Conservation (phyloP, 2,888 invertebrate genomes). For the Leptopilina syphax region DNA sequence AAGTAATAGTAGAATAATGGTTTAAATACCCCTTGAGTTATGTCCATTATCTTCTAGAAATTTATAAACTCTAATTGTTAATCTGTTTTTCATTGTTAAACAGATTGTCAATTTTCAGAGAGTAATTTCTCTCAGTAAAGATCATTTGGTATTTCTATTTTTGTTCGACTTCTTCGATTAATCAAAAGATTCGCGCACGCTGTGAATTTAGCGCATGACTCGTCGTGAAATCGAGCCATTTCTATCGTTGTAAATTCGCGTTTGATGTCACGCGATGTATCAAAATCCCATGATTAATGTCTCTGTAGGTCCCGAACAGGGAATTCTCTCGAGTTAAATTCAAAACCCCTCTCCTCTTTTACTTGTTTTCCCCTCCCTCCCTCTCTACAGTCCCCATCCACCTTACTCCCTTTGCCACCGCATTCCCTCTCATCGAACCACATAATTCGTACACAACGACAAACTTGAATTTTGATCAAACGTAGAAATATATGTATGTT, state of each 20-base stretch:
- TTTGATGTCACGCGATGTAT: conserved; percentile 68
- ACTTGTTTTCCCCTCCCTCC: conserved; percentile 45
- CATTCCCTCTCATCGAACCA: conserved; percentile 46
- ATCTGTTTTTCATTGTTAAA: too few species aligned
- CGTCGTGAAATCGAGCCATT: conserved; percentile 62
- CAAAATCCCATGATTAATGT: conserved; percentile 70
- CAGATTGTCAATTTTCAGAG: too few species aligned
- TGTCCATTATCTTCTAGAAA: too few species aligned
- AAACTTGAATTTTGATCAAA: conserved; percentile 36
- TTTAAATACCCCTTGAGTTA: too few species aligned
- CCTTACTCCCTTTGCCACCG: conserved; percentile 19
- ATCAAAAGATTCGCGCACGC: conserved; percentile 35
- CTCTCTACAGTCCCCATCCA: conserved; percentile 37
- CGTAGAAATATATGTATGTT: neutral
- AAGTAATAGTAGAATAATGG: too few species aligned
- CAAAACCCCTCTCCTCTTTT: conserved; percentile 43
- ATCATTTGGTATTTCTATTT: too few species aligned
- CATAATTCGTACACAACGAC: conserved; percentile 38
- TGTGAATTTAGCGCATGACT: conserved; percentile 61
- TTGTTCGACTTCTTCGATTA: too few species aligned
- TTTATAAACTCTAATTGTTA: too few species aligned
- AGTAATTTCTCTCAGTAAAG: too few species aligned
- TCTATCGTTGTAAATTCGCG: conserved; percentile 66
- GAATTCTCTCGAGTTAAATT: conserved; percentile 57
- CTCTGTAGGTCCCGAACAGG: conserved; percentile 53